Percentiles rank a stretch among this genome's conserved stretches.
Evolutionary conservation across 2,888 invertebrate genomes (phyloP).

Genomic region (Lasioglossum marginatum): DNA sequence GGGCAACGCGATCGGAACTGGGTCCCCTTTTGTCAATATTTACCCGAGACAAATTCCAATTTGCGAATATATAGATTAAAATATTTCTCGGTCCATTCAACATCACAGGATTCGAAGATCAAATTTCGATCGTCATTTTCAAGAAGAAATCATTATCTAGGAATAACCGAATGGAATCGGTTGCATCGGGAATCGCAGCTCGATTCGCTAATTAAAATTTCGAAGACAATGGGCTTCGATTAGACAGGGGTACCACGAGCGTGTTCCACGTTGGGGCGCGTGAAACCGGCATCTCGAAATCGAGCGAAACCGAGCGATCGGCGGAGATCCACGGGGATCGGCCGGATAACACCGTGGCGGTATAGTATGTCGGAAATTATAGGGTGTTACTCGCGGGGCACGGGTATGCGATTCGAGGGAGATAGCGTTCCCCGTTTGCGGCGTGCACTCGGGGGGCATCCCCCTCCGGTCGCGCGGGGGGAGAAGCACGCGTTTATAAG

Average conservation of each 20-base stretch:
- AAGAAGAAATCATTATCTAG: neutral
- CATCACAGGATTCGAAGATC: too few species aligned
- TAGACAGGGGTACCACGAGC: neutral
- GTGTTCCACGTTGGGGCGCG: conserved; percentile 16
- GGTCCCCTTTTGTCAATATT: too few species aligned
- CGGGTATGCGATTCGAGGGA: conserved; percentile 78
- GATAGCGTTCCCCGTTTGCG: conserved; percentile 69
- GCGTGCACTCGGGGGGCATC: conserved; percentile 22
- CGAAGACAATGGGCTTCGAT: neutral
- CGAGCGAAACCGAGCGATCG: conserved; percentile 78
- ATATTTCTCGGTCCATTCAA: too few species aligned
- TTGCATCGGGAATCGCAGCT: neutral
- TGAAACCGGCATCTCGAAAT: conserved; percentile 73
- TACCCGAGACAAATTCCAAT: too few species aligned
- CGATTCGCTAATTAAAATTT: conserved; percentile 7
- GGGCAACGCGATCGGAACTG: too few species aligned
- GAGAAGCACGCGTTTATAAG: conserved; percentile 75
- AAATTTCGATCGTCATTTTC: neutral
- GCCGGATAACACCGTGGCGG: conserved; percentile 76
- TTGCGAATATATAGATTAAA: too few species aligned
- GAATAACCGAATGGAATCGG: neutral
- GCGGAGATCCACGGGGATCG: conserved; percentile 77
- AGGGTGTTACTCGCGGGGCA: conserved; percentile 81
- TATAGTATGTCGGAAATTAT: conserved; percentile 82
- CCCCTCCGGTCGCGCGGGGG: neutral